Evolutionary conservation across 2,797 vertebrate genomes (phyloP).

Genomic region (Diceros bicornis): DNA sequence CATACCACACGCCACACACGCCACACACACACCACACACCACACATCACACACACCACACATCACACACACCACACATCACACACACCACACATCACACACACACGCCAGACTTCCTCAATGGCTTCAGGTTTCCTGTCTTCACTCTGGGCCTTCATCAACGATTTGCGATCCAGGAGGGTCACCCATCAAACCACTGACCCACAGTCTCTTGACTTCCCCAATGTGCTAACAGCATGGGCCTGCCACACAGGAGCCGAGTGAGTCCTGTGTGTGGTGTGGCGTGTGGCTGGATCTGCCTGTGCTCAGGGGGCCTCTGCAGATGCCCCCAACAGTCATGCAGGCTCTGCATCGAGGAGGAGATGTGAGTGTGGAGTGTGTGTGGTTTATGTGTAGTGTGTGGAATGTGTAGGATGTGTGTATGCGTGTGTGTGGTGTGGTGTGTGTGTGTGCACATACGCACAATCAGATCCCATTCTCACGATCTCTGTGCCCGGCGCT

Average conservation of each 20-base stretch:
- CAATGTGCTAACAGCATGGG: rapidly evolving
- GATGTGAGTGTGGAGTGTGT: background rate
- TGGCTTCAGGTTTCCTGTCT: too few species aligned
- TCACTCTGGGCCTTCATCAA: background rate
- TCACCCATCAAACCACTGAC: background rate
- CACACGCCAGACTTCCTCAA: background rate
- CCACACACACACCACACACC: background rate
- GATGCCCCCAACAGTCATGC: background rate
- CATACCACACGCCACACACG: background rate
- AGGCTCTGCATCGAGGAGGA: too few species aligned
- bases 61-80: background rate
- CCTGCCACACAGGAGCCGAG: too few species aligned
- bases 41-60: too few species aligned
- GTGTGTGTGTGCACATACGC: too few species aligned
- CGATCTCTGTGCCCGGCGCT: rapidly evolving
- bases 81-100: background rate
- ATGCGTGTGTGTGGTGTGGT: background rate
- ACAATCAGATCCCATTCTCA: rapidly evolving
- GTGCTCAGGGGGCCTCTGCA: background rate
- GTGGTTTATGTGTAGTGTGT: background rate
- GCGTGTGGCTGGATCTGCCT: too few species aligned
- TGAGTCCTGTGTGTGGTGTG: background rate
- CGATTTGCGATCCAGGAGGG: too few species aligned
- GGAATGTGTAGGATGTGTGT: too few species aligned
- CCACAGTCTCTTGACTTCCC: background rate